Base-by-base conservation (phyloP, 2,113 vertebrate genomes). In the Hydrochoerus hydrochaeris region DNA sequence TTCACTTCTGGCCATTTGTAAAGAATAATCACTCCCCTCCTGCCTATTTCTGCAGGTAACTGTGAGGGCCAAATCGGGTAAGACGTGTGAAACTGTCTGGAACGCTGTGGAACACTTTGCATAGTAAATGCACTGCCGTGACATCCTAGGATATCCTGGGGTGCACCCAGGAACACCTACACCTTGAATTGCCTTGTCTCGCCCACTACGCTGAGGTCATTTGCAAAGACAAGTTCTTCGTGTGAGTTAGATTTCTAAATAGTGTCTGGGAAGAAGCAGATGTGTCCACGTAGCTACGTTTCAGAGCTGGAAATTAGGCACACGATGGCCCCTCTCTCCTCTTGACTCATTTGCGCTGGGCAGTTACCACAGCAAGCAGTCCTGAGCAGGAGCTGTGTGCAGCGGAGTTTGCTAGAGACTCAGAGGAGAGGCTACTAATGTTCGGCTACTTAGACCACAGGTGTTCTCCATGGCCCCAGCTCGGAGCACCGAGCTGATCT, bases 31-130 rank as follows among this genome's bases (percentile, higher is more conserved):
- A 94, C 94, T n/a, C 57, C 32, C 86, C 57, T 38, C 54, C 46
- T 60, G 49, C 77, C 62, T 78, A 89, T 84, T 85, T 96, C 80
- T 92, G 54, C 46, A 95, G 95, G 49, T 75, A 93, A 97, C 44
- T 82, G 19, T 77, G 35, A 63, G 35, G 82, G 44, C 71, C 85
- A 94, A 82, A 91, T 44, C 30, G 97, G 86, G 85, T 73, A 91
- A 96, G 89, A n/a, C 24, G 65, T 83, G 32, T 95, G 19, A 85
- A 82, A 71, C 13, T 80, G 28, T 96, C 92, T 38, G 80, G 85
- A 62, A 90, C 44, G 58, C 60, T 95, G 65, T 63, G 83, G 80
- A 81, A 67, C 17, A 38, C 54, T 75, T 14, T 83, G 54, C 54
- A 81, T 95, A 91, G 75, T 62, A 90, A 84, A 84, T 24, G 35